phyloP scores from a whole-genome alignment of 2,797 vertebrate species.

The Urosaurus nigricauda region DNA sequence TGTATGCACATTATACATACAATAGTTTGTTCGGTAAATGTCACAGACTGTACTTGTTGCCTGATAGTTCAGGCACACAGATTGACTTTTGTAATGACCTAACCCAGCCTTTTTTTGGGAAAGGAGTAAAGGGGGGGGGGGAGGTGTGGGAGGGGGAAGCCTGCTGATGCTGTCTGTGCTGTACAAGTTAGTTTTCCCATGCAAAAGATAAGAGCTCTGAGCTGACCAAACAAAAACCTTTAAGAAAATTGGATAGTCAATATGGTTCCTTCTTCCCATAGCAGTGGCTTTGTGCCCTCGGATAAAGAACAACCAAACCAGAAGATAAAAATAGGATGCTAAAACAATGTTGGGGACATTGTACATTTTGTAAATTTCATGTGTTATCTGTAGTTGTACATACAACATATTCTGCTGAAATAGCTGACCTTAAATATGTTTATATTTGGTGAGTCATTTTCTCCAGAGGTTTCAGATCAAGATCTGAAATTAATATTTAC shows the following conservation, averaged over 20 bases:
- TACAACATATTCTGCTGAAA: not conserved
- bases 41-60: constrained; percentile 57
- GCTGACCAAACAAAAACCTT: constrained; percentile 59
- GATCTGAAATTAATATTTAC: not conserved
- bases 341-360: not conserved
- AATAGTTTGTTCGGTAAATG: constrained; percentile 42
- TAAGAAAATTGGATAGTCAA: constrained; percentile 52
- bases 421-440: not conserved
- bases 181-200: constrained; percentile 63
- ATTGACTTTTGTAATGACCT: constrained; percentile 65
- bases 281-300: constrained; percentile 47
- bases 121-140: constrained; percentile 41
- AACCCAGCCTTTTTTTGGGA: constrained; percentile 61
- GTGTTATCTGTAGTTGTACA: not conserved
- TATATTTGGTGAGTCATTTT: not conserved
- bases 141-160: too few species aligned
- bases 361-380: not conserved
- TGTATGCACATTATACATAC: constrained; percentile 34
- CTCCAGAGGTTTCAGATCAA: not conserved
- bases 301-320: constrained; percentile 43
- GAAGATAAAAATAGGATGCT: constrained; percentile 23
- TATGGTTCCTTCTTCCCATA: constrained; percentile 57
- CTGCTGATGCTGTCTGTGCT: constrained; percentile 46
- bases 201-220: constrained; percentile 38
- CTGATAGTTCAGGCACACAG: constrained; percentile 50